phyloP scores from a whole-genome alignment of 2,888 invertebrate genomes.

The Atethmia centrago region DNA sequence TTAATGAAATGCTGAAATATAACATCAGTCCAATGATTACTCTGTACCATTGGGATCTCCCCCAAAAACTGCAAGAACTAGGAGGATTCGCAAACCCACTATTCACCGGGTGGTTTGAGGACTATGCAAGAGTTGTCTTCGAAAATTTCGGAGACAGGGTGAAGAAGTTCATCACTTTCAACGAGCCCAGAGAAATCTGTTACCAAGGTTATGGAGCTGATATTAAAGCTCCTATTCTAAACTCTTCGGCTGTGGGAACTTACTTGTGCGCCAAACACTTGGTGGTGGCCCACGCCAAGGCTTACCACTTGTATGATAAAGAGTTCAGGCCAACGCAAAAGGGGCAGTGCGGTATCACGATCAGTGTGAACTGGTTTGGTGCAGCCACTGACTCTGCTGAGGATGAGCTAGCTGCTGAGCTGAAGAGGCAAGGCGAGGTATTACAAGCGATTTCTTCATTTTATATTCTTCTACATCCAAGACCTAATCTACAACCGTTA shows the following conservation, averaged over 20 bases:
- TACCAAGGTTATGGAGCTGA: constrained; percentile 83
- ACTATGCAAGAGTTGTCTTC: constrained; percentile 85
- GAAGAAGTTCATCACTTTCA: constrained; percentile 71
- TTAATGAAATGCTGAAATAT: constrained; percentile 90
- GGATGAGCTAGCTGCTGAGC: constrained; percentile 80
- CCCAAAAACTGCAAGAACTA: constrained; percentile 74
- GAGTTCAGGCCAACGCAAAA: constrained; percentile 71
- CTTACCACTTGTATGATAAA: constrained; percentile 80
- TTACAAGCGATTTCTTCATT: neutral
- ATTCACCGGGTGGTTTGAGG: constrained; percentile 84
- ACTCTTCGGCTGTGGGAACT: constrained; percentile 81
- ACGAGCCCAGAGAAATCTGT: constrained; percentile 87
- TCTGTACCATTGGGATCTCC: constrained; percentile 89
- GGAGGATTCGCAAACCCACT: constrained; percentile 75
- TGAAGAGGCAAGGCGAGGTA: constrained; percentile 72
- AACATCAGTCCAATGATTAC: constrained; percentile 91
- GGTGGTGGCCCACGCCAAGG: constrained; percentile 88
- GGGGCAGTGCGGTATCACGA: constrained; percentile 71
- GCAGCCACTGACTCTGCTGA: constrained; percentile 76
- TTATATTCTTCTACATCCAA: neutral
- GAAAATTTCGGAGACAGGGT: constrained; percentile 85
- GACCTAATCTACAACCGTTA: neutral
- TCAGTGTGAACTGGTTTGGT: constrained; percentile 70
- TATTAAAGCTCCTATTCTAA: constrained; percentile 75
- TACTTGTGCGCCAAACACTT: constrained; percentile 87